Conservation (phyloP, 1,140 invertebrate genomes). For the Cherax quadricarinatus region DNA sequence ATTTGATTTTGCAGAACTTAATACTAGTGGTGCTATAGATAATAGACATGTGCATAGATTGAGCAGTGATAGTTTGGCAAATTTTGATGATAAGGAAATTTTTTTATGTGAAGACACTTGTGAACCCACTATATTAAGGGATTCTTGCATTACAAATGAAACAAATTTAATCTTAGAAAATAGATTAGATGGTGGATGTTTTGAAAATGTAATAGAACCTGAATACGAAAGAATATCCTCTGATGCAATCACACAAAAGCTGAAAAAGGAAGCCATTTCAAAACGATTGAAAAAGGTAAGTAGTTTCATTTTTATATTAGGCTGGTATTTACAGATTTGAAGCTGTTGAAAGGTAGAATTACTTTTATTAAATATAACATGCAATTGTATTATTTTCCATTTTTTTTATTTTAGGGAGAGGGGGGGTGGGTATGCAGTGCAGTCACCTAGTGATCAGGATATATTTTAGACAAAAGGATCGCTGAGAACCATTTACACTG, state of each 20-base stretch:
- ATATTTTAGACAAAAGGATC: too few species aligned
- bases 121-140: constrained; percentile 28
- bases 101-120: constrained; percentile 25
- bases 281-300: constrained; percentile 61
- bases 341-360: too few species aligned
- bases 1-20: constrained; percentile 17
- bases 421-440: too few species aligned
- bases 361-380: too few species aligned
- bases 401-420: too few species aligned
- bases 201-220: constrained; percentile 30
- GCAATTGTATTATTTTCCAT: too few species aligned
- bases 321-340: too few species aligned
- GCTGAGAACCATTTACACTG: too few species aligned
- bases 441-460: too few species aligned
- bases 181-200: constrained; percentile 42
- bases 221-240: constrained; percentile 13
- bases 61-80: constrained; percentile 66
- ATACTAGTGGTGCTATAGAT: constrained; percentile 63
- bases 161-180: constrained; percentile 20
- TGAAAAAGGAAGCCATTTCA: constrained; percentile 46
- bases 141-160: constrained; percentile 39
- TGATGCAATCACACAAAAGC: constrained; percentile 33
- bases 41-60: constrained; percentile 53
- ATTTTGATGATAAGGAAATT: constrained; percentile 58
- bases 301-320: background rate